A percentile compares a stretch with the other conserved stretches of the same genome.
Evolutionary conservation across 2,113 vertebrate genomes (phyloP).

Genomic region (Sphyrna mokarran): DNA sequence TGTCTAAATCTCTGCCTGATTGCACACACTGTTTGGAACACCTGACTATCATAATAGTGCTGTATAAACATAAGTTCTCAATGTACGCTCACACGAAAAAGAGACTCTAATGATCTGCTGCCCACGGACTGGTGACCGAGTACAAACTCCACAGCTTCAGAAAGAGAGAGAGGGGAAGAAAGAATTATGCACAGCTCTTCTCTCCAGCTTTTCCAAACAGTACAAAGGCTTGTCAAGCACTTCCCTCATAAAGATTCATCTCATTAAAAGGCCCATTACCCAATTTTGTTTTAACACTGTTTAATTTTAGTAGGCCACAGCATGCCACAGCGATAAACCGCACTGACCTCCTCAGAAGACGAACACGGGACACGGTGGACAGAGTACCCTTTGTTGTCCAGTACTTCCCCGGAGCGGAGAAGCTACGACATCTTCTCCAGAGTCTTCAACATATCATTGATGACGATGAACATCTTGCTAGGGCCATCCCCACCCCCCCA

Average conservation of each 20-base stretch:
- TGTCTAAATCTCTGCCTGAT: neutral
- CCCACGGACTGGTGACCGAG: neutral
- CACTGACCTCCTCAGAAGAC: too few relatives aligned
- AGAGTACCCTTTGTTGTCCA: too few relatives aligned
- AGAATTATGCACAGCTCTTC: neutral
- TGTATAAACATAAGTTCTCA: neutral
- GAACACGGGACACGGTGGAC: too few relatives aligned
- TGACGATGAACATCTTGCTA: too few relatives aligned
- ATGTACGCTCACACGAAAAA: neutral
- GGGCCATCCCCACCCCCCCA: too few relatives aligned
- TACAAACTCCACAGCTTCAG: neutral
- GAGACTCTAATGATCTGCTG: neutral
- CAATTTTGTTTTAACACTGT: neutral
- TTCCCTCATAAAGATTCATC: neutral
- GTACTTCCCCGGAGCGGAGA: too few relatives aligned
- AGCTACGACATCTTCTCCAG: too few relatives aligned
- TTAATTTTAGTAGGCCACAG: neutral
- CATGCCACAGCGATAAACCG: too few relatives aligned
- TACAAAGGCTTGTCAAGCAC: constrained; percentile 9
- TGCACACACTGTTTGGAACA: neutral
- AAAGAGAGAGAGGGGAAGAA: neutral
- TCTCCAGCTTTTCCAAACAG: neutral
- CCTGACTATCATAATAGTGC: neutral
- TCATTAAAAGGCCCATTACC: neutral
- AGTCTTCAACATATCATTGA: too few relatives aligned